Conservation (phyloP, 2,888 invertebrate genomes). For the Tubiluchus corallicola region DNA sequence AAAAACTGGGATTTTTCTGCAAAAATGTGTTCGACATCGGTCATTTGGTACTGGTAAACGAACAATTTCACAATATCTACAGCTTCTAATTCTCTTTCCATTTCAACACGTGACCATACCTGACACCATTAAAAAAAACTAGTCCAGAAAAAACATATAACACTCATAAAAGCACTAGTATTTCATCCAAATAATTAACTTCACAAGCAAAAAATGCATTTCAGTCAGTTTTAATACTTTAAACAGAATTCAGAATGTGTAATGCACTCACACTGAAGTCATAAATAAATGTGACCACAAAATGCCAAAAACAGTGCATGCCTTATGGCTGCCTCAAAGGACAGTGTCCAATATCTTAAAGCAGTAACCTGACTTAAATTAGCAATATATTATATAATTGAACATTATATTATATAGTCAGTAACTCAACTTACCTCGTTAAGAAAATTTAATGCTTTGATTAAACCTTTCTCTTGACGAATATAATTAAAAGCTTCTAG, state of each 20-base stretch:
- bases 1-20: slow-evolving; percentile 79
- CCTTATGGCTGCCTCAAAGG: too few relatives aligned
- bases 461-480: slow-evolving; percentile 48
- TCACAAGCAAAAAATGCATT: neutral
- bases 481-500: slow-evolving; percentile 79
- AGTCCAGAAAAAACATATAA: slow-evolving; percentile 12
- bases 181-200: neutral
- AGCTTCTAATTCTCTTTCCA: slow-evolving; percentile 37
- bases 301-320: too few relatives aligned
- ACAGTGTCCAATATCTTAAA: too few relatives aligned
- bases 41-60: slow-evolving; percentile 38
- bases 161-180: slow-evolving; percentile 8
- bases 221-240: neutral
- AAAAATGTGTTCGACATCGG: slow-evolving; percentile 53
- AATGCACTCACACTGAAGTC: slow-evolving; percentile 3
- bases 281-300: too few relatives aligned
- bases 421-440: slow-evolving; percentile 42
- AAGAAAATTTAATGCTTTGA: slow-evolving; percentile 59
- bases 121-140: slow-evolving; percentile 20
- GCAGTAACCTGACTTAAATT: too few relatives aligned
- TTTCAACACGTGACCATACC: slow-evolving; percentile 38
- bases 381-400: neutral
- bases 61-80: slow-evolving; percentile 50
- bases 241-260: neutral
- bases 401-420: neutral